Evolutionary conservation across 2,797 vertebrate species (phyloP), one percentile per base, ranked within the genome.

Genomic region (Xiphorhynchus erythropygius): DNA sequence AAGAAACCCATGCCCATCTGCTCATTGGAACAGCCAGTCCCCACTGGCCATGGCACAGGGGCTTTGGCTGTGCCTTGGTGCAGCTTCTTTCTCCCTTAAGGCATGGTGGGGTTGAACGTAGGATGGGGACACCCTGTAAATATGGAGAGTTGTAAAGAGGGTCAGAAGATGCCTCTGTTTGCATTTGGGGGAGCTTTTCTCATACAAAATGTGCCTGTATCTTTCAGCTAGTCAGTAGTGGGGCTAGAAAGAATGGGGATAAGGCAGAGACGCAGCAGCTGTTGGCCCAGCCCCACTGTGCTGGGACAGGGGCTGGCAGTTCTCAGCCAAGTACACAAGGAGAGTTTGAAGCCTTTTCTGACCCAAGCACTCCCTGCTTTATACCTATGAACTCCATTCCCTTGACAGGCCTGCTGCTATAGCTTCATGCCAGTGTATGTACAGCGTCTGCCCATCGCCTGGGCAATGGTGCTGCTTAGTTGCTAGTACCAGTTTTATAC

Each of bases 41-140:
- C 17, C 9, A 2, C 2, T 0, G 0, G 46, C 76, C 23, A 3
- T 2, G 15, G 49, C 28, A 25, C 33, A 23, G 35, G 17, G 35
- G n/a, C 42, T 81, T 76, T 6, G 7, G 16, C 53, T 39, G 10
- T 27, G 56, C 30, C 33, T 33, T 59, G 9, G 14, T 10, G 18
- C n/a, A 27, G 27, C n/a, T 37, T 55, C 27, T 14, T 23, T 27
- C 41, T 75, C 70, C 23, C 16, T 62, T 57, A 24, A 50, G 50
- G n/a, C 70, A 35, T 8, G 8, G 30, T 41, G 44, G 11, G 10
- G 10, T 5, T 59, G 46, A 49, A 17, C 22, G 57, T 32, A 28
- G 50, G n/a, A 35, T 42, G 30, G 39, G n/a, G 12, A 65, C 13
- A 60, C 24, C 6, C n/a, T 68, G 28, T 69, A 69, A 62, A 30